Evolutionary conservation across 2,113 vertebrate species (phyloP).

Genomic region (Columba janthina): DNA sequence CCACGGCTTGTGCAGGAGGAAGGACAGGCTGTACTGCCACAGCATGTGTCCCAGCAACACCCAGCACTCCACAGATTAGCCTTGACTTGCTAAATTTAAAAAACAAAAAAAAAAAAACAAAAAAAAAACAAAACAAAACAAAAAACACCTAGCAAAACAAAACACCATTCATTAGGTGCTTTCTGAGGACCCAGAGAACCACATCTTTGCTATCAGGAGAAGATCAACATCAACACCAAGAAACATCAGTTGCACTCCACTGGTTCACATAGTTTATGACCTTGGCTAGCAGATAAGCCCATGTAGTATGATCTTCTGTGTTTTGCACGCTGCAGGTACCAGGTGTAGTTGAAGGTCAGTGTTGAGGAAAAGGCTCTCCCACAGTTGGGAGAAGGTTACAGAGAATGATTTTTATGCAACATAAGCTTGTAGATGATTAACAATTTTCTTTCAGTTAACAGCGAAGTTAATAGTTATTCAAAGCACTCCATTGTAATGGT

Average conservation of each 20-base stretch:
- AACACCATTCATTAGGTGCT: not conserved
- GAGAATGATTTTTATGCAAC: slow-evolving; percentile 67
- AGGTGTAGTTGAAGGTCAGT: slow-evolving; percentile 72
- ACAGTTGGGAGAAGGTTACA: slow-evolving; percentile 56
- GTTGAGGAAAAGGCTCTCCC: slow-evolving; percentile 23
- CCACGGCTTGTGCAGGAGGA: rapidly evolving
- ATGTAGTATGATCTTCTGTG: not conserved
- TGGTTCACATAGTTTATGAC: slow-evolving; percentile 28
- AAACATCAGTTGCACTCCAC: not conserved
- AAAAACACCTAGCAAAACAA: too few relatives aligned
- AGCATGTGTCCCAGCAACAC: slow-evolving; percentile 1
- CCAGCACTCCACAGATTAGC: not conserved
- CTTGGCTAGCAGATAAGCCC: slow-evolving; percentile 53
- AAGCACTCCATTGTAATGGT: slow-evolving; percentile 63
- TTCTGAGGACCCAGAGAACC: not conserved
- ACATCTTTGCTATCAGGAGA: not conserved
- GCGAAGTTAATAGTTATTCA: slow-evolving; percentile 76
- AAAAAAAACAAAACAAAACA: too few relatives aligned
- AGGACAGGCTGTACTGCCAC: slow-evolving; percentile 53
- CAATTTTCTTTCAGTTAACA: slow-evolving; percentile 70
- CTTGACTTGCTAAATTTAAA: not conserved
- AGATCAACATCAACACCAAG: not conserved
- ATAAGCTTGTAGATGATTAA: slow-evolving; percentile 76
- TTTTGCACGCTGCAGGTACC: slow-evolving; percentile 53
- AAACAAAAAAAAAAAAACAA: not conserved